Base-by-base conservation (phyloP, 2,888 invertebrate genomes). In the Kuschelorhynchus macadamiae region DNA sequence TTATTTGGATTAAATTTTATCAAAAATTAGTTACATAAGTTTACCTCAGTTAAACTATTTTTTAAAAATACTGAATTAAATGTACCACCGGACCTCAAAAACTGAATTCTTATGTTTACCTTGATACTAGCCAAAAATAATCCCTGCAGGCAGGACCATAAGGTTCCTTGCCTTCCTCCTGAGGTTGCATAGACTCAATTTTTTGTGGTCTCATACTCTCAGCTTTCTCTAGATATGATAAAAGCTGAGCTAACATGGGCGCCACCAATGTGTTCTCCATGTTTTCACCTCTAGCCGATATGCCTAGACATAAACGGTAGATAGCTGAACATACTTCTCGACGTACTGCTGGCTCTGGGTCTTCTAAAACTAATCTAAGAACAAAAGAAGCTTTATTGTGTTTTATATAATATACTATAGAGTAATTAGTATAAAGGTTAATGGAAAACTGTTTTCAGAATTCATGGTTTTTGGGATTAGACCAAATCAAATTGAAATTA, bases 81-180 rank as follows among this genome's bases (percentile, higher is more conserved):
- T n/a, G n/a, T n/a, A n/a, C n/a, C n/a, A n/a, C n/a, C n/a, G n/a
- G n/a, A n/a, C n/a, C n/a, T n/a, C n/a, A n/a, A n/a, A n/a, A n/a
- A n/a, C n/a, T n/a, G n/a, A n/a, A n/a, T n/a, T n/a, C n/a, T n/a
- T n/a, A n/a, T n/a, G n/a, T n/a, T n/a, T 46, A 71, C 71, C 71
- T 57, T 72, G 96, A 94, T 11, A 96, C 88, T 2, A 97, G 86
- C 96, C 96, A 96, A 82, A 97, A 97, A 83, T 96, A 97, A 81
- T 97, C 97, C 5, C 96, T 86, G 80, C 96, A 97, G 0, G 96
- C 96, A 0, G 96, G 96, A 0, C 96, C 97, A 80, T 95, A 96
- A 0, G 96, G 95, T 79, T 96, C 96, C 80, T 97, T 95, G n/a
- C 94, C 94, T 80, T 93, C 92, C 76, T 92, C 92, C 0, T 88